Conservation (phyloP, 2,113 vertebrate genomes). For the Phalacrocorax aristotelis region DNA sequence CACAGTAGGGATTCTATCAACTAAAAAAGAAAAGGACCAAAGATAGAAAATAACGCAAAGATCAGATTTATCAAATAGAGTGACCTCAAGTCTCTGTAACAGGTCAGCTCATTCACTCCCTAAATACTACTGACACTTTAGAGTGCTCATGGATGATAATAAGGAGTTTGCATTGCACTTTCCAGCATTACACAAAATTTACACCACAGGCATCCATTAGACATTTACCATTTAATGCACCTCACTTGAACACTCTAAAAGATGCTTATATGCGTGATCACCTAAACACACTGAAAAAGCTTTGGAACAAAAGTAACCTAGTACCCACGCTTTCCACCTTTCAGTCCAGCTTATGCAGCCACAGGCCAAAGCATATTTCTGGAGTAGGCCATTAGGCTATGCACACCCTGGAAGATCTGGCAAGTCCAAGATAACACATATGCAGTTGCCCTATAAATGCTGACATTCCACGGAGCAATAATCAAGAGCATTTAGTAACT, state of each 20-base stretch:
- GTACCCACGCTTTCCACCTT: not conserved
- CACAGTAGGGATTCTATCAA: not conserved
- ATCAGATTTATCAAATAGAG: not conserved
- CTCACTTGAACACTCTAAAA: not conserved
- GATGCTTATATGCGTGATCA: not conserved
- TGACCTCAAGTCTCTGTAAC: not conserved
- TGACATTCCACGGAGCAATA: not conserved
- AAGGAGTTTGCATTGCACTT: not conserved
- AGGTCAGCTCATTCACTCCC: not conserved
- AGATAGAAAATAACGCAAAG: accelerated
- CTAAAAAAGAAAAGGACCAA: not conserved
- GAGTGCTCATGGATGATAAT: not conserved
- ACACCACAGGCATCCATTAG: not conserved
- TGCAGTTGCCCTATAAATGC: not conserved
- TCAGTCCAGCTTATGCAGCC: not conserved
- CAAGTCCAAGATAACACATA: not conserved
- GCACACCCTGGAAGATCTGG: not conserved
- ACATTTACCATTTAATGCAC: not conserved
- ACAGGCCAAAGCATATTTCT: accelerated
- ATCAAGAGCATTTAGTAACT: not conserved
- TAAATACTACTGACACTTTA: not conserved
- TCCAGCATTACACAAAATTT: not conserved
- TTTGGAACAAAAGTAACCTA: not conserved
- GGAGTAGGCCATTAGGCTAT: not conserved
- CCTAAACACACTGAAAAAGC: not conserved